phyloP scores from a whole-genome alignment of 1,140 invertebrate genomes.

The Cydia pomonella region DNA sequence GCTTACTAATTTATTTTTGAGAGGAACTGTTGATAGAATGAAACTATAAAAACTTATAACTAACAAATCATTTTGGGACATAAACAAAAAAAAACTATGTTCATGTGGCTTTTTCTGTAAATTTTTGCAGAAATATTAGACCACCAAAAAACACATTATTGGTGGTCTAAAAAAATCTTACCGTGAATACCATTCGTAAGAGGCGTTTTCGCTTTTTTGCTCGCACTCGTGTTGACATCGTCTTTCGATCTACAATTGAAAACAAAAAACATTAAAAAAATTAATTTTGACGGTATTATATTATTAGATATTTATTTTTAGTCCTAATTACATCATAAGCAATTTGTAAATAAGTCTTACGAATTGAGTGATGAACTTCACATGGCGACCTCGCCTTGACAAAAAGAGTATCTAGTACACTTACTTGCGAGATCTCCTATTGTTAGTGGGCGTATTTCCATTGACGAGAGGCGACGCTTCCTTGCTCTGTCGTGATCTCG shows the following conservation, averaged over 20 bases:
- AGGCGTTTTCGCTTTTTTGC: constrained; percentile 54
- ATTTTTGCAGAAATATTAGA: too few relatives aligned
- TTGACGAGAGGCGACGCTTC: constrained; percentile 57
- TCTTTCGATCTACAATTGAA: constrained; percentile 57
- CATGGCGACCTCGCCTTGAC: not conserved
- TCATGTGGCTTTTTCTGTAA: too few relatives aligned
- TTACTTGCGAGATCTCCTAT: constrained; percentile 56
- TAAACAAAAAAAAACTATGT: too few relatives aligned
- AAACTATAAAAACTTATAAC: too few relatives aligned
- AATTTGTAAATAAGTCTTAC: too few relatives aligned
- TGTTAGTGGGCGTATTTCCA: constrained; percentile 38
- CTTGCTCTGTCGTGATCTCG: constrained; percentile 52
- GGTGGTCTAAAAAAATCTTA: constrained; percentile 42
- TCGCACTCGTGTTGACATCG: constrained; percentile 50
- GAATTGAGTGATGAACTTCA: not conserved
- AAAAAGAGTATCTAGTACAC: constrained; percentile 16
- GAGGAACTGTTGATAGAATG: too few relatives aligned
- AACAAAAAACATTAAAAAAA: constrained; percentile 28
- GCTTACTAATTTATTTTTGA: too few relatives aligned
- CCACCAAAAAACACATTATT: too few relatives aligned
- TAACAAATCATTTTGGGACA: too few relatives aligned
- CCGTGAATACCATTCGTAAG: constrained; percentile 62
- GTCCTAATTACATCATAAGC: too few relatives aligned
- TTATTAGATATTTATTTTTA: not conserved
- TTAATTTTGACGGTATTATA: constrained; percentile 12